A percentile compares a stretch with the other conserved stretches of the same genome.
Conservation (phyloP, 1,140 invertebrate species). For the Drosophila kohkoa region DNA sequence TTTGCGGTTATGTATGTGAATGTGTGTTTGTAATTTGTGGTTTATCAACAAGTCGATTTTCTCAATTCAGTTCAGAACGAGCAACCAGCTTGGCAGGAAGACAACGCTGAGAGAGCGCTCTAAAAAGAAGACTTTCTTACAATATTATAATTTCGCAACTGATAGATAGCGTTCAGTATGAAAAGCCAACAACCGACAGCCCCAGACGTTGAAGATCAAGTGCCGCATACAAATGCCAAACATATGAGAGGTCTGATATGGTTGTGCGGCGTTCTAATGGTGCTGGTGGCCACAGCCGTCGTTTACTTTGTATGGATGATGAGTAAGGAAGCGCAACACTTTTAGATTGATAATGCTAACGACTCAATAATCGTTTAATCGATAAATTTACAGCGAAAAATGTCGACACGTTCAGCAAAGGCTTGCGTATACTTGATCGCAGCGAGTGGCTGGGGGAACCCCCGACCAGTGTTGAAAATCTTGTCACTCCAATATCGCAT, state of each 20-base stretch:
- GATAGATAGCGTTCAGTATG: slow-evolving; percentile 2
- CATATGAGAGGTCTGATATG: slow-evolving; percentile 46
- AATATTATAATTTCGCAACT: neutral
- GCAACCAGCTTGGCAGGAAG: slow-evolving; percentile 49
- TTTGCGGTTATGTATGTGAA: neutral
- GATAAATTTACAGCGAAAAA: slow-evolving; percentile 41
- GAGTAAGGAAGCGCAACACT: slow-evolving; percentile 37
- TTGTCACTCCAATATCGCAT: slow-evolving; percentile 85
- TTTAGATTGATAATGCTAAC: neutral
- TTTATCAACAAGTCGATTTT: slow-evolving; percentile 37
- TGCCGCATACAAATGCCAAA: slow-evolving; percentile 4
- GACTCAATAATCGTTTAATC: neutral
- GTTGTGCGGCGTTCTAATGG: slow-evolving; percentile 47
- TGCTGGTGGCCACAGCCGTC: slow-evolving; percentile 48
- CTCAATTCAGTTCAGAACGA: slow-evolving; percentile 51
- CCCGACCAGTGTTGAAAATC: slow-evolving; percentile 77
- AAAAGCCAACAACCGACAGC: slow-evolving; percentile 16
- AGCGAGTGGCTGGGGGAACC: slow-evolving; percentile 89
- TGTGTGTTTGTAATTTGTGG: slow-evolving; percentile 22
- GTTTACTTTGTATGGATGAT: slow-evolving; percentile 66
- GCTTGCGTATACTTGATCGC: slow-evolving; percentile 69
- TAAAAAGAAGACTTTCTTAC: neutral
- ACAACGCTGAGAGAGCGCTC: slow-evolving; percentile 4
- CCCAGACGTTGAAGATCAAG: slow-evolving; percentile 15
- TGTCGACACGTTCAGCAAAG: slow-evolving; percentile 9